Percentiles rank a stretch among this genome's conserved stretches.
Conservation (phyloP, 2,888 invertebrate genomes). For the Pedicia rivosa region DNA sequence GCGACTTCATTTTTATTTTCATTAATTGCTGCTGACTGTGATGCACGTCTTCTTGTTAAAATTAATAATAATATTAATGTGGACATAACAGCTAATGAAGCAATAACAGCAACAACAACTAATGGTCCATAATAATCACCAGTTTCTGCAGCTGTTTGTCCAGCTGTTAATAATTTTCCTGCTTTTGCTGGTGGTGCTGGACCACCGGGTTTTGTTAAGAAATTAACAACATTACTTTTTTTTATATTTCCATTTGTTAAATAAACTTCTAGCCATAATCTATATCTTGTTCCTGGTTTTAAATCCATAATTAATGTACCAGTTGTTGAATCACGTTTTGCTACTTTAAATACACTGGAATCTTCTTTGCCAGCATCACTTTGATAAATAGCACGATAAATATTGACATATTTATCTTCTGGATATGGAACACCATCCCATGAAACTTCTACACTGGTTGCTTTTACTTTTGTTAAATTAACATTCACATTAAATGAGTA, state of each 20-base stretch:
- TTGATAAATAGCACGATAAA: conserved; percentile 72
- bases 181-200: conserved; percentile 31
- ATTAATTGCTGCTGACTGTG: conserved; percentile 63
- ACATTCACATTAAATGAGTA: conserved; percentile 70
- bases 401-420: conserved; percentile 77
- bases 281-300: conserved; percentile 65
- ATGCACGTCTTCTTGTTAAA: conserved; percentile 53
- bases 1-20: conserved; percentile 70
- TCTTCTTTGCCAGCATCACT: conserved; percentile 58
- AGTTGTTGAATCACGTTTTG: conserved; percentile 52
- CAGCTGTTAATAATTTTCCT: conserved; percentile 31
- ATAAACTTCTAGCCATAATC: conserved; percentile 79
- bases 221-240: conserved; percentile 78
- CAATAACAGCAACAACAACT: conserved; percentile 76
- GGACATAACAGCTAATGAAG: conserved; percentile 68
- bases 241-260: conserved; percentile 79
- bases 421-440: conserved; percentile 81
- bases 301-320: conserved; percentile 49
- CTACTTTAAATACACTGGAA: conserved; percentile 52
- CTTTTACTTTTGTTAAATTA: conserved; percentile 57
- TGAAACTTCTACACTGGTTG: conserved; percentile 58
- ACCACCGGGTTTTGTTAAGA: conserved; percentile 63
- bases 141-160: conserved; percentile 19
- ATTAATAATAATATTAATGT: conserved; percentile 65
- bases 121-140: conserved; percentile 79